phyloP scores from a whole-genome alignment of 2,888 invertebrate species.

The Dexiosoma caninum region DNA sequence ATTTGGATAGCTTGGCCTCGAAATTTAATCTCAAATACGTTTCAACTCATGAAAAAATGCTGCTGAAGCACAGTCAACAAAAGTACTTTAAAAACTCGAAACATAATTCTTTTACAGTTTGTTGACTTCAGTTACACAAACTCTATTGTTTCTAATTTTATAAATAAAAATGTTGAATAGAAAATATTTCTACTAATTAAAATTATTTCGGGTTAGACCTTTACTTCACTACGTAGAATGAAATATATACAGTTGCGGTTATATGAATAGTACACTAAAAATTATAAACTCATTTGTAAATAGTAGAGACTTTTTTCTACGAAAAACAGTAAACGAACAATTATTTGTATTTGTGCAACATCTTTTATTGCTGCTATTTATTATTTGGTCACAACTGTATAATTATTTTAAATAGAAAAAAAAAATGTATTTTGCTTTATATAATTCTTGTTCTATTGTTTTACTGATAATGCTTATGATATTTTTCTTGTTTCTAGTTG shows the following conservation, averaged over 20 bases:
- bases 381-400: neutral
- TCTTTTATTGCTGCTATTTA: neutral
- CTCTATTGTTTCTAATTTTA: too few relatives aligned
- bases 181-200: too few relatives aligned
- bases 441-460: conserved; percentile 41
- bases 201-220: neutral
- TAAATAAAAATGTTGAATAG: too few relatives aligned
- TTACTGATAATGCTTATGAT: conserved; percentile 51
- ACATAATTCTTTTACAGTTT: too few relatives aligned
- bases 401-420: conserved; percentile 42
- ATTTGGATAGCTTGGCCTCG: too few relatives aligned
- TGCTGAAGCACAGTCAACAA: too few relatives aligned
- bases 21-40: too few relatives aligned
- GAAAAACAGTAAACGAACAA: neutral
- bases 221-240: neutral
- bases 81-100: too few relatives aligned
- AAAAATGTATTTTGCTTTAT: conserved; percentile 6
- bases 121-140: too few relatives aligned
- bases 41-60: too few relatives aligned
- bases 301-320: neutral
- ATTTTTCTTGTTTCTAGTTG: conserved; percentile 13
- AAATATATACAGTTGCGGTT: neutral
- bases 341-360: neutral
- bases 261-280: neutral
- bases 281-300: neutral